A percentile compares a stretch with the other conserved stretches of the same genome.
These are phyloP conservation scores for Yponomeuta sedellus DNA, from an alignment of 2,888 invertebrate species.

Conservation along the genomic window DNA sequence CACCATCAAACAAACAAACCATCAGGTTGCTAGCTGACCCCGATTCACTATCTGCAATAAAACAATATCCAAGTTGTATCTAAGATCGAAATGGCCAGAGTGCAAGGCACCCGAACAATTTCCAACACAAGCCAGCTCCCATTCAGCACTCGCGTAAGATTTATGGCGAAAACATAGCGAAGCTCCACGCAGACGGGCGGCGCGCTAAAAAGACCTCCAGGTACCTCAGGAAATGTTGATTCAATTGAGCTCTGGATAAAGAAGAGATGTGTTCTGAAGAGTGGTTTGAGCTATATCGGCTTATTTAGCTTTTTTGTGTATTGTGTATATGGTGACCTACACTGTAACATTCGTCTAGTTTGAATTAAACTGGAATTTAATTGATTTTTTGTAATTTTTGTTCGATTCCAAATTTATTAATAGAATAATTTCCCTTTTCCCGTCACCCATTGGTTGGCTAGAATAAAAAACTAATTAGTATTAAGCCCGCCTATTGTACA, in stretches of 20 bases:
- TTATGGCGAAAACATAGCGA: conserved; percentile 6
- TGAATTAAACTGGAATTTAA: no score
- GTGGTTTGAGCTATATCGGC: background rate
- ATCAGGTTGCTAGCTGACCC: no score
- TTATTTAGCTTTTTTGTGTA: no score
- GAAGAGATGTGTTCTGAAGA: background rate
- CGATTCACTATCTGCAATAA: background rate
- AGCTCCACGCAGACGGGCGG: background rate
- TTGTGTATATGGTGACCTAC: no score
- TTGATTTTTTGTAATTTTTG: no score
- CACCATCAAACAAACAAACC: no score
- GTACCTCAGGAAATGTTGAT: conserved; percentile 5
- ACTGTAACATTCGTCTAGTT: no score
- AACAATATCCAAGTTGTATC: background rate
- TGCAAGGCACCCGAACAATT: conserved; percentile 1
- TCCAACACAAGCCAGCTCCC: background rate
- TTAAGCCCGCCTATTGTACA: no score
- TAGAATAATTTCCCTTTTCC: no score
- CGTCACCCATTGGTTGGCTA: no score
- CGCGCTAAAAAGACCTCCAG: background rate
- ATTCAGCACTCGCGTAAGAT: conserved; percentile 1
- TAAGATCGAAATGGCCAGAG: background rate
- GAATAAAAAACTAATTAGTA: no score
- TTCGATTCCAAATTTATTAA: no score
- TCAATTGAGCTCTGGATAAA: background rate